Percentiles rank a stretch among this genome's conserved stretches.
These are phyloP conservation scores for Conops quadrifasciatus DNA, from an alignment of 2,888 invertebrate genomes.

Conservation along the genomic window DNA sequence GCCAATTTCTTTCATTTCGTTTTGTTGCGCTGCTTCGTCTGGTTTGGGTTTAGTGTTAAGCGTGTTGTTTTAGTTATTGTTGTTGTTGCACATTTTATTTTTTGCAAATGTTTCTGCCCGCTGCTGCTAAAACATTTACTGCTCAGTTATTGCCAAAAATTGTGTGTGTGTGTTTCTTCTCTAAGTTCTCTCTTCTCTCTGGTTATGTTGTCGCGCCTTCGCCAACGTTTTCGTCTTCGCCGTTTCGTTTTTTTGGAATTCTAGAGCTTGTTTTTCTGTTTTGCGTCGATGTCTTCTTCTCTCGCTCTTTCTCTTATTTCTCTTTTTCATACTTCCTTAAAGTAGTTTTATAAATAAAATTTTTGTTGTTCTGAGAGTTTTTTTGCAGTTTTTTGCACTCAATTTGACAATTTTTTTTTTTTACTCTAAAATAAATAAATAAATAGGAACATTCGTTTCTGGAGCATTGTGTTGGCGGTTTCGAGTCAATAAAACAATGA, in stretches of 20 bases:
- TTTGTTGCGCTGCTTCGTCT: background rate
- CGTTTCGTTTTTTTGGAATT: conserved; percentile 2
- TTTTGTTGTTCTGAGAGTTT: too few species aligned
- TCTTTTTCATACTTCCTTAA: too few species aligned
- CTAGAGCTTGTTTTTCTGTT: conserved; percentile 10
- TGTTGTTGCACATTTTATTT: conserved; percentile 5
- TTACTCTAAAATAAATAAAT: too few species aligned
- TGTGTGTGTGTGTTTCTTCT: too few species aligned
- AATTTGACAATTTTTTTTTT: too few species aligned
- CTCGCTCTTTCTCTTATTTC: background rate
- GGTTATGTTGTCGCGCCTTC: too few species aligned
- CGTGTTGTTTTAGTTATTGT: background rate
- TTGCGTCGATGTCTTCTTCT: background rate
- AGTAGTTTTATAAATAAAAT: too few species aligned
- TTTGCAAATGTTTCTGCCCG: background rate
- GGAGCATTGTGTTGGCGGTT: too few species aligned
- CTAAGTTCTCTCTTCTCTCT: too few species aligned
- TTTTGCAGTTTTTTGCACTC: too few species aligned
- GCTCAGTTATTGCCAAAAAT: conserved; percentile 1
- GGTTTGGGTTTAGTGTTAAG: background rate
- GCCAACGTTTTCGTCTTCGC: background rate
- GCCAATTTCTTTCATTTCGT: conserved; percentile 9
- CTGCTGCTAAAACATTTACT: background rate
- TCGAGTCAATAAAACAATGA: too few species aligned
- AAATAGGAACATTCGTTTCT: too few species aligned